Evolutionary conservation across 2,113 vertebrate species (phyloP), one percentile per base, ranked within the genome.

Genomic region (Mugil cephalus): DNA sequence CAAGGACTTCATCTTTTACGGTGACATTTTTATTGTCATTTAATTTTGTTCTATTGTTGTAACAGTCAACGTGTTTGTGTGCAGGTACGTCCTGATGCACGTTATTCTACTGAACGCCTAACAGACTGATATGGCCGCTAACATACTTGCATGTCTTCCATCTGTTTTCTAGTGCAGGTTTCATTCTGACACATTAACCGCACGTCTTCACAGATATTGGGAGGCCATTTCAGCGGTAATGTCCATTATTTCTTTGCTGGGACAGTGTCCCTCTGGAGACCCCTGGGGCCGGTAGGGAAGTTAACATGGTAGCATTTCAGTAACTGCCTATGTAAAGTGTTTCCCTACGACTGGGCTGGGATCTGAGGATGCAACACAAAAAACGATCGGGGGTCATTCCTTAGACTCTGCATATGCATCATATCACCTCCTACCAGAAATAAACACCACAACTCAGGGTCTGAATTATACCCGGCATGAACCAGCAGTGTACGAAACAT

Each of bases 271-370:
- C 30, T 53, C 54, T 62, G 65, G 74, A 65, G 36, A 65, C 68
- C 66, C 54, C 30, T 15, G n/a, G 30, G 58, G 42, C 58, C 60
- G 48, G 46, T 34, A 62, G 51, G 38, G 51, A 65, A 60, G 54
- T 36, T 34, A 59, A 62, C 50, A 47, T 50, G 69, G 69, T 61
- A 70, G 67, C 68, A 72, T 75, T 75, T 81, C 56, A 65, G 55
- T 60, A 69, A 53, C 47, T 77, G 78, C 42, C 7, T 55, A 35
- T 35, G 51, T 72, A 63, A 30, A 78, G 62, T 46, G 63, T 75
- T 76, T 69, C 62, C 73, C 50, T 61, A 52, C 3, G 60, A 78
- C 61, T 46, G 61, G 10, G 38, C 9, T 64, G 70, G 61, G 69
- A 62, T 58, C 71, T 79, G 78, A 77, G 70, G 21, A 21, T 17